Evolutionary conservation across 2,797 vertebrate genomes (phyloP), one percentile per base, ranked within the genome.

Genomic region (Gila robusta): DNA sequence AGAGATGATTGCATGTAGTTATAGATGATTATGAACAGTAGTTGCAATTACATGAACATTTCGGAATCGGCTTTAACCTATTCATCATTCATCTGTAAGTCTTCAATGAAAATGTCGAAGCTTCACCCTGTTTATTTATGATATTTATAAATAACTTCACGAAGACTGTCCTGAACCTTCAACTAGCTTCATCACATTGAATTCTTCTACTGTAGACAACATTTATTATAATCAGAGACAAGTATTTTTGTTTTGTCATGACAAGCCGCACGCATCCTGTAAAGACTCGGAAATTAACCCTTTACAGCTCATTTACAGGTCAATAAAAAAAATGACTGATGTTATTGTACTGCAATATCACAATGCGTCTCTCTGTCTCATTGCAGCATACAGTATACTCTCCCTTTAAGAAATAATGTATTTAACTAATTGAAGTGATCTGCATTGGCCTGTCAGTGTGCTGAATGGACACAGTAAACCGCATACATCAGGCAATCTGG

Each of bases 381-480:
- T 14, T 72, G 67, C 9, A 59, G 52, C 66, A 52, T 2, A 7
- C 7, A 37, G 21, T 70, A 37, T 17, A 28, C 56, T 19, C 41
- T 83, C 6, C 39, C 35, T 44, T 62, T 14, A 47, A 54, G 47
- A 77, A 83, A 83, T 66, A 77, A 83, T 67, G 32, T 47, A 67
- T 32, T 83, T 83, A 67, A 83, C 47, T 66, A 67, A 77, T 83
- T 76, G 59, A 52, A 83, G 9, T 67, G 59, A 83, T 77, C 21
- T 67, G 59, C 32, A 52, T 67, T 83, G 82, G 62, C 54, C 26
- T 1, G 14, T 52, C 59, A 26, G 28, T 76, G 32, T 77, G 82
- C 72, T 83, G 41, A 83, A 83, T 83, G 44, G 82, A 83, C 70
- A 74, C 41, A 76, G 41, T 66, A 66, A 76, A 83, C n/a, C 14